Conservation (phyloP, 2,113 vertebrate species). For the Hemicordylus capensis region DNA sequence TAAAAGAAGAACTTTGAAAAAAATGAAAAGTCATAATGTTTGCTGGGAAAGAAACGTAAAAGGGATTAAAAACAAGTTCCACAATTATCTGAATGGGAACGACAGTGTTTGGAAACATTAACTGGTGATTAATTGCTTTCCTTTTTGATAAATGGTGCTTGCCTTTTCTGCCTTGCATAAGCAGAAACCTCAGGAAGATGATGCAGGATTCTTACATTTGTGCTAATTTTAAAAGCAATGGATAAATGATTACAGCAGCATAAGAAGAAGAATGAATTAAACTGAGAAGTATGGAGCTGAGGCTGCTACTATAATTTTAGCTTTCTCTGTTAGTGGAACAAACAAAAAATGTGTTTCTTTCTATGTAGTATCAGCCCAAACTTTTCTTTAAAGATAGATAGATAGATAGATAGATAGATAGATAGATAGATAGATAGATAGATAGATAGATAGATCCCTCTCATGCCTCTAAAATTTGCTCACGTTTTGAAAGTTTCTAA, state of each 20-base stretch:
- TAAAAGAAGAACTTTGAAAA: background rate
- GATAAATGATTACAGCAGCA: background rate
- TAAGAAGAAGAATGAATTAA: background rate
- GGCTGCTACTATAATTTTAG: background rate
- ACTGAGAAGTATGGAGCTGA: background rate
- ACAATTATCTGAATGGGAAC: background rate
- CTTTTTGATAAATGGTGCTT: background rate
- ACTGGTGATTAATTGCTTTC: background rate
- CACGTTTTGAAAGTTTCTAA: background rate
- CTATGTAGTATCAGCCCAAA: background rate
- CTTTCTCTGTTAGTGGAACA: background rate
- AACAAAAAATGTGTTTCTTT: background rate
- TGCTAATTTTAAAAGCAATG: background rate
- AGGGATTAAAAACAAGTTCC: background rate
- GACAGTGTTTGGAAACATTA: background rate
- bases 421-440: too few relatives aligned
- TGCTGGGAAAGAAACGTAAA: background rate
- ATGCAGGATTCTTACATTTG: background rate
- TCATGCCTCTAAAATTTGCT: background rate
- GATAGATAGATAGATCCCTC: too few relatives aligned
- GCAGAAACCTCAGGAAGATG: background rate
- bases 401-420: too few relatives aligned
- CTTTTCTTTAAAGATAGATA: background rate
- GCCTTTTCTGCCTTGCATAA: background rate
- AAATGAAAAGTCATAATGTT: background rate